phyloP scores from a whole-genome alignment of 2,113 vertebrate genomes.

The Melanotaenia duboulayi region DNA sequence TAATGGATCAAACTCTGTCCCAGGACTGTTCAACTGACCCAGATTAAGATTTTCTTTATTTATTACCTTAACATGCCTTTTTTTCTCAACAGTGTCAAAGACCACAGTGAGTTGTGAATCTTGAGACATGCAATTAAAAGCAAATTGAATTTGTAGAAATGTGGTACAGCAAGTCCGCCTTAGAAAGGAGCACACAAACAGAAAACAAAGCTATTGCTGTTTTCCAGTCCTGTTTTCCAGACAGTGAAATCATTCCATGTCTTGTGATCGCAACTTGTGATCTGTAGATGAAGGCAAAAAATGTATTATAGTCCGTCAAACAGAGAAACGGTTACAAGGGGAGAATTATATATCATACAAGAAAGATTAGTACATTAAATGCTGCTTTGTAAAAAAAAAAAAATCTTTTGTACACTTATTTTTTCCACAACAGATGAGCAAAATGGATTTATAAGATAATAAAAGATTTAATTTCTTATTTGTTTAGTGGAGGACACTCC shows the following conservation, averaged over 20 bases:
- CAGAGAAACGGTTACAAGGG: not conserved
- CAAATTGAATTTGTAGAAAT: constrained; percentile 29
- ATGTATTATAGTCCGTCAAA: constrained; percentile 42
- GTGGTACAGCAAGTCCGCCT: not conserved
- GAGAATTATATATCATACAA: not conserved
- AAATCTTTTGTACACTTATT: too few relatives aligned
- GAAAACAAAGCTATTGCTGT: constrained; percentile 68
- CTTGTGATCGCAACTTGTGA: constrained; percentile 80
- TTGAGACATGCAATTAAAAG: constrained; percentile 9
- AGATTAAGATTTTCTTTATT: constrained; percentile 32
- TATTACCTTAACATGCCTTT: not conserved
- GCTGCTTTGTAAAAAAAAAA: too few relatives aligned
- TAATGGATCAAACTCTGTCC: constrained; percentile 65
- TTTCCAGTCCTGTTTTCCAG: constrained; percentile 26
- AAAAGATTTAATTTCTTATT: constrained; percentile 1
- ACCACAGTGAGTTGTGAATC: not conserved
- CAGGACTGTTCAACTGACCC: constrained; percentile 39
- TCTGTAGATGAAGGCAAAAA: constrained; percentile 36
- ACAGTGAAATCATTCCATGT: constrained; percentile 51
- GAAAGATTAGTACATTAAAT: not conserved
- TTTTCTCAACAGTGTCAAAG: not conserved
- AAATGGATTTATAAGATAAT: not conserved
- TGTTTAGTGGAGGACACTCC: constrained; percentile 8
- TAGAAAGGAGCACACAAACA: constrained; percentile 42
- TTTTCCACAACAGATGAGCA: too few relatives aligned